Evolutionary conservation across 2,888 invertebrate genomes (phyloP).

Genomic region (Polyommatus iphigenia): DNA sequence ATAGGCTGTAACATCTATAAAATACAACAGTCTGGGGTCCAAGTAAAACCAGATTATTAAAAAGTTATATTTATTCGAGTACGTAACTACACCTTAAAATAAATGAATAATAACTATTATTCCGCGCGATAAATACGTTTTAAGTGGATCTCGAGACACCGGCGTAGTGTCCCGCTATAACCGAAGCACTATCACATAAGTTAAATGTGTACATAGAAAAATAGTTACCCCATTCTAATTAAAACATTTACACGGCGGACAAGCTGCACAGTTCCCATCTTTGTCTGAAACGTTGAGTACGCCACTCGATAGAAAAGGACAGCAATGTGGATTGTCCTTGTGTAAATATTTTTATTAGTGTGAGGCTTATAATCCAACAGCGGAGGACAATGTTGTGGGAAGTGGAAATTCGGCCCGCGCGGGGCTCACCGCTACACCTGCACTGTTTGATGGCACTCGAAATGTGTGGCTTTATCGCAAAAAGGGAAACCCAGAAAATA

Average conservation of each 20-base stretch:
- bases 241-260: background rate
- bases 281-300: too few species aligned
- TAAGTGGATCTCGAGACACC: constrained; percentile 70
- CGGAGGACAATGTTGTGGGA: constrained; percentile 53
- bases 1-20: background rate
- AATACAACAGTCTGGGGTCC: background rate
- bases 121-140: constrained; percentile 77
- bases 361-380: constrained; percentile 51
- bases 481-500: constrained; percentile 6
- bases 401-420: constrained; percentile 26
- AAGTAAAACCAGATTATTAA: constrained; percentile 61
- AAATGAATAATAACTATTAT: constrained; percentile 77
- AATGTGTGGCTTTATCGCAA: constrained; percentile 56
- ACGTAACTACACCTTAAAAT: constrained; percentile 81
- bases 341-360: background rate
- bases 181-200: constrained; percentile 70
- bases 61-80: constrained; percentile 82
- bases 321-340: background rate
- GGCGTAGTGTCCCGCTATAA: constrained; percentile 59
- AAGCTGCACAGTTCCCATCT: background rate
- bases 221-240: constrained; percentile 48
- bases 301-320: background rate
- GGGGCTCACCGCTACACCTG: constrained; percentile 8
- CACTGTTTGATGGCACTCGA: constrained; percentile 64
- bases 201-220: constrained; percentile 67